Evolutionary conservation across 2,888 invertebrate genomes (phyloP).

Genomic region (Sinopyrophorus schimmeli): DNA sequence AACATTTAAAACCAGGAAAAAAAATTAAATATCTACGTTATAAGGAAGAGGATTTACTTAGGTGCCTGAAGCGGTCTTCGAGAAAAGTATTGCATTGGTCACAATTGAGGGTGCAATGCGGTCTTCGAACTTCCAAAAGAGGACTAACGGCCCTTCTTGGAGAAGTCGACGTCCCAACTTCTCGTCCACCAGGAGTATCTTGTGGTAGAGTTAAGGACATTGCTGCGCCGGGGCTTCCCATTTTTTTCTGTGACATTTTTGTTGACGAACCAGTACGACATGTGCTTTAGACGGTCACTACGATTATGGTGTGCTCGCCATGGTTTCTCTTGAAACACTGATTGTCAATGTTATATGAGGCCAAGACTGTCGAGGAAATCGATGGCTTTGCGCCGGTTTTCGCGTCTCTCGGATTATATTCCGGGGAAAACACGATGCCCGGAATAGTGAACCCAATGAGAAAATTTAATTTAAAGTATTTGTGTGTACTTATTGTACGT

Average conservation of each 20-base stretch:
- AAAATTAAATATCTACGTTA: constrained; percentile 41
- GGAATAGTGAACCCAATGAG: constrained; percentile 14
- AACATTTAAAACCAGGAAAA: constrained; percentile 9
- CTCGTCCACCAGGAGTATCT: constrained; percentile 53
- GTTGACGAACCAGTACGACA: constrained; percentile 4
- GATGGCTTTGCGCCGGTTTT: constrained; percentile 48
- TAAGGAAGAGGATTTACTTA: constrained; percentile 51
- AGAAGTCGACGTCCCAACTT: constrained; percentile 59
- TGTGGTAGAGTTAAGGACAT: constrained; percentile 65
- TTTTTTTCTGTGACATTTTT: constrained; percentile 23
- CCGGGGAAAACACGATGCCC: constrained; percentile 21
- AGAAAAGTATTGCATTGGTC: constrained; percentile 70
- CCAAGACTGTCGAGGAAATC: constrained; percentile 42
- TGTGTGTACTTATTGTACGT: not conserved
- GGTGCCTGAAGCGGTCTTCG: constrained; percentile 69
- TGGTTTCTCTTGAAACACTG: constrained; percentile 35
- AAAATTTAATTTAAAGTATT: constrained; percentile 16
- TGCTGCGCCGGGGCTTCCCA: constrained; percentile 37
- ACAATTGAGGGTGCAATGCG: constrained; percentile 74
- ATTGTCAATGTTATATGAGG: constrained; percentile 35
- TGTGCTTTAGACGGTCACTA: constrained; percentile 11
- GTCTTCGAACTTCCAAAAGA: constrained; percentile 68
- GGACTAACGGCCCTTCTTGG: constrained; percentile 72
- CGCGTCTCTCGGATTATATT: constrained; percentile 35
- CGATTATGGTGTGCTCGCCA: constrained; percentile 19